A percentile compares a stretch with the other conserved stretches of the same genome.
Evolutionary conservation across 2,888 invertebrate species (phyloP).

Genomic region (Drosophila tripunctata): DNA sequence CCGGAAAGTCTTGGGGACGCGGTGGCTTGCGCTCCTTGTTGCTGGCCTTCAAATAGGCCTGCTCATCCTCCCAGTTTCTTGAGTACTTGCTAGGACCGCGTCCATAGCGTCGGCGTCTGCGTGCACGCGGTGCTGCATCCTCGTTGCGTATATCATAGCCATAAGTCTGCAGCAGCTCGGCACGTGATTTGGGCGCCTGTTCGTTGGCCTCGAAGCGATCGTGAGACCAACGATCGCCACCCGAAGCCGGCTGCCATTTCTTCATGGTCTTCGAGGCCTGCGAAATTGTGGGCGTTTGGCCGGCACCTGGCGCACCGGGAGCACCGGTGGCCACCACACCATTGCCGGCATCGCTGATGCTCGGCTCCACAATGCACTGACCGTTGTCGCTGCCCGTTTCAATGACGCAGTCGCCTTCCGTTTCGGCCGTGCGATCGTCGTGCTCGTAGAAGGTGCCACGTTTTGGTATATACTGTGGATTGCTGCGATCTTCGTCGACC

Average conservation of each 20-base stretch:
- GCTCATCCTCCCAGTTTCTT: constrained; percentile 96
- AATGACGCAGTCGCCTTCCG: constrained; percentile 75
- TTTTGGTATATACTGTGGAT: constrained; percentile 98
- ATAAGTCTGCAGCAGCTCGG: constrained; percentile 69
- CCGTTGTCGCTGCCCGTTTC: constrained; percentile 49
- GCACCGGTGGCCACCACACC: constrained; percentile 65
- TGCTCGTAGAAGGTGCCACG: constrained; percentile 98
- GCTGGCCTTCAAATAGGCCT: constrained; percentile 90
- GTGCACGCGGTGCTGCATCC: constrained; percentile 94
- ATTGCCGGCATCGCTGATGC: constrained; percentile 50
- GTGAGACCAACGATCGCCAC: constrained; percentile 91
- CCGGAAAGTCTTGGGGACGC: constrained; percentile 86
- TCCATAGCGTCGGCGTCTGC: constrained; percentile 93
- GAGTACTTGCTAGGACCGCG: constrained; percentile 96
- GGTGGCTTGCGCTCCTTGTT: constrained; percentile 83
- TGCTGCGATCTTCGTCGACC: constrained; percentile 96
- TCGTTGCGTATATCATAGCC: constrained; percentile 96
- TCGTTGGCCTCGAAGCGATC: constrained; percentile 87
- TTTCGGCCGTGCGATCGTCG: constrained; percentile 93
- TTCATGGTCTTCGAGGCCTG: constrained; percentile 83
- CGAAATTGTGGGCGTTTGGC: constrained; percentile 80
- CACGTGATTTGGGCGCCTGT: constrained; percentile 86
- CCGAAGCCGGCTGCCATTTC: constrained; percentile 84
- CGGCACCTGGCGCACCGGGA: constrained; percentile 83
- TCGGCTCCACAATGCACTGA: constrained; percentile 42